These are phyloP conservation scores for Laupala kohalensis DNA, from an alignment of 1,140 invertebrate species.

Conservation along the genomic window DNA sequence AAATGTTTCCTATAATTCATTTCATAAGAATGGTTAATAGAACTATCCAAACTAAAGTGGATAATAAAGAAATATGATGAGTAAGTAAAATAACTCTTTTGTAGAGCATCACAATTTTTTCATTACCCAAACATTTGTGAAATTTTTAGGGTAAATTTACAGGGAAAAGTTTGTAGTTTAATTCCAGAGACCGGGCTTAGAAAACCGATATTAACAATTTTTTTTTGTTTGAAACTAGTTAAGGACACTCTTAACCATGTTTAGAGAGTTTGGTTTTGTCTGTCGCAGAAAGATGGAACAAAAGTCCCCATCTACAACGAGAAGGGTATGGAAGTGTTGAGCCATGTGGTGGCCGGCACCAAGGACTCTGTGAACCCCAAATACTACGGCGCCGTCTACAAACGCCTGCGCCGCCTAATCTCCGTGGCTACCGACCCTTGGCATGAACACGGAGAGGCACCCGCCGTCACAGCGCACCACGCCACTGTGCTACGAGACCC, in stretches of 20 bases:
- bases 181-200: too few species aligned
- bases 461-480: conserved; percentile 24
- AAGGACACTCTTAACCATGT: background rate
- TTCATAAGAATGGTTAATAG: too few species aligned
- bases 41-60: too few species aligned
- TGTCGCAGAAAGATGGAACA: background rate
- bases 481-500: conserved; percentile 27
- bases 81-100: too few species aligned
- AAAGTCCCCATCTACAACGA: background rate
- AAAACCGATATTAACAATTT: too few species aligned
- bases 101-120: too few species aligned
- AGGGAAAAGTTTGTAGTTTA: too few species aligned
- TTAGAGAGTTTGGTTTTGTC: background rate
- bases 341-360: conserved; percentile 39
- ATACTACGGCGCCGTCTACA: conserved; percentile 32
- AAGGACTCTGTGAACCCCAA: conserved; percentile 30
- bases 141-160: too few species aligned
- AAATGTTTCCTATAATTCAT: too few species aligned
- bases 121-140: too few species aligned
- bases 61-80: too few species aligned
- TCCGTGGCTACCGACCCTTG: conserved; percentile 29
- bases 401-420: conserved; percentile 27
- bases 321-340: conserved; percentile 32
- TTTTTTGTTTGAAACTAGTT: too few species aligned
- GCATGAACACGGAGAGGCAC: conserved; percentile 9